Conservation (phyloP, 2,113 vertebrate genomes). For the Cinclus cinclus region DNA sequence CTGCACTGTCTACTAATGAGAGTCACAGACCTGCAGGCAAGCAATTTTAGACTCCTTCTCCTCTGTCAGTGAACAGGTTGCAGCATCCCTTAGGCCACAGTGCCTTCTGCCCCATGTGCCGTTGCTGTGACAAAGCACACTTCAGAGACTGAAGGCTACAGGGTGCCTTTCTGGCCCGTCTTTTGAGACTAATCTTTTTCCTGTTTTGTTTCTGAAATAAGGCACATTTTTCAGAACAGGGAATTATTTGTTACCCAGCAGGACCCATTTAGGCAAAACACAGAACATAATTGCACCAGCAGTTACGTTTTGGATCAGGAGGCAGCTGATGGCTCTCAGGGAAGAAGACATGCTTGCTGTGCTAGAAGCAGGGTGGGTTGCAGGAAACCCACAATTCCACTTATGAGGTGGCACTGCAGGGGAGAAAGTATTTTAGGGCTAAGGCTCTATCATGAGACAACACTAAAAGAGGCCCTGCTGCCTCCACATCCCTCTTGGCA, state of each 20-base stretch:
- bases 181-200: not conserved
- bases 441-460: not conserved
- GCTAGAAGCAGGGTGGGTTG: not conserved
- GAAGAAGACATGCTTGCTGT: not conserved
- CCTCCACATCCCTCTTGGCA: not conserved
- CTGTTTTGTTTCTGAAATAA: not conserved
- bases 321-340: not conserved
- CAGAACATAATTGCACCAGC: not conserved
- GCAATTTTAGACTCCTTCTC: constrained; percentile 9
- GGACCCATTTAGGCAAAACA: not conserved
- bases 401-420: not conserved
- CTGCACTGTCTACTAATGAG: not conserved
- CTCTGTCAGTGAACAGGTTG: not conserved
- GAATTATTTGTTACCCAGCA: not conserved
- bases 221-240: not conserved
- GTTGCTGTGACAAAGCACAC: not conserved
- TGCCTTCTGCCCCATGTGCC: constrained; percentile 11
- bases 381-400: not conserved
- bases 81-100: not conserved
- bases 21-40: constrained; percentile 25
- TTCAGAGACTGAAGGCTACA: not conserved
- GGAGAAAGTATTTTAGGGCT: not conserved
- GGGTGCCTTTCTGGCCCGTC: not conserved
- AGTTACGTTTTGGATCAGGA: not conserved
- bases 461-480: not conserved